Conservation (phyloP, 2,113 vertebrate species). For the Malurus alboscapulatus region DNA sequence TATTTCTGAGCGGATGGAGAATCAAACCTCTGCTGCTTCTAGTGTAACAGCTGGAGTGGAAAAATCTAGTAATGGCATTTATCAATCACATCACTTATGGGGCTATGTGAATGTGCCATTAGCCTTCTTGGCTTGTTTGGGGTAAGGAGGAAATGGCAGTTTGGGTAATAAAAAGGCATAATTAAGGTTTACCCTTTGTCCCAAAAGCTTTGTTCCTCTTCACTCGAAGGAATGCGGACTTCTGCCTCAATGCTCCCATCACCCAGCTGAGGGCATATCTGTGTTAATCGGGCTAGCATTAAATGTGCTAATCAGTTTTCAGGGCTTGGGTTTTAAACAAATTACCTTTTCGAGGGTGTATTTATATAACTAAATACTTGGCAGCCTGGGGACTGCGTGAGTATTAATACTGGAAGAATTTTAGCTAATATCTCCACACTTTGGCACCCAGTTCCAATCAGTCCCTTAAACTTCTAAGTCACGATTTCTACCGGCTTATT, state of each 20-base stretch:
- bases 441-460: neutral
- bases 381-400: neutral
- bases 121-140: neutral
- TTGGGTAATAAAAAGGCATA: conserved; percentile 36
- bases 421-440: neutral
- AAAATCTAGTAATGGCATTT: neutral
- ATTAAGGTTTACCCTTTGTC: conserved; percentile 36
- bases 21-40: neutral
- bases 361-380: neutral
- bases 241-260: neutral
- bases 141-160: conserved; percentile 34
- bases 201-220: conserved; percentile 17
- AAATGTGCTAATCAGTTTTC: conserved; percentile 13
- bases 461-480: neutral
- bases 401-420: neutral
- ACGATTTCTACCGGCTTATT: neutral
- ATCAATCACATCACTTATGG: neutral
- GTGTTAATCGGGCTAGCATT: neutral
- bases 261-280: neutral
- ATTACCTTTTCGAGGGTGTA: neutral
- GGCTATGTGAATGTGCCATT: neutral
- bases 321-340: neutral
- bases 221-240: neutral
- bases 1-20: neutral
- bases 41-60: neutral